Evolutionary conservation across 1,140 invertebrate species (phyloP), one percentile per base, ranked within the genome.

Genomic region (Micrasema minimum): DNA sequence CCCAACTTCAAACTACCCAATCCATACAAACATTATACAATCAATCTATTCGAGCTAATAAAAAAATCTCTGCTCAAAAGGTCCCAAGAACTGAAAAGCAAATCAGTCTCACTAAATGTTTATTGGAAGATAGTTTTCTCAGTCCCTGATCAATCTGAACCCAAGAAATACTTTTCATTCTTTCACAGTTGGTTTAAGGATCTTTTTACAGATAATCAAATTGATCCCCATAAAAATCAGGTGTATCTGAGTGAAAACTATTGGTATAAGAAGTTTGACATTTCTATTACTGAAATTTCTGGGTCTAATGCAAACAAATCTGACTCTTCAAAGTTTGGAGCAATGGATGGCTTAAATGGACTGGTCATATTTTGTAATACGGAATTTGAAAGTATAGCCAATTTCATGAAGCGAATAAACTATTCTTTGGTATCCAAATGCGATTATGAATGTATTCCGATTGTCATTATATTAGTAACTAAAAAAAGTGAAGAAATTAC

Each of bases 91-190:
- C 81, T 84, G 26, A 80, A 78, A 16, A 41, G 67, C 66, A 83
- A 82, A 75, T 81, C 82, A 46, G 82, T 85, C 65, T 82, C 82
- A 51, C 83, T 85, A 69, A 85, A 85, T 71, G 80, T 87, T 53
- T 92, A 86, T 77, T 92, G 89, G 89, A 93, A 93, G 80, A 74
- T 91, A 20, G 79, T 87, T n/a, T 76, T 91, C 14, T 87, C 88
- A 0, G 82, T 88, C 62, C 87, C 89, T 12, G 78, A 83, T 62
- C 66, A 78, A 11, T 69, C 71, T 1, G 83, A 82, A 73, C 79
- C 77, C 72, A 67, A 81, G 2, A 79, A 82, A 31, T 79, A 78
- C 22, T 82, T 79, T 69, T 76, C 81, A 22, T 78, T 78, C 66
- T 69, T 82, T 20, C 73, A 79, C 64, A 79, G 79, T 57, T 85